phyloP scores from a whole-genome alignment of 1,140 invertebrate species.

The Pollicipes pollicipes region DNA sequence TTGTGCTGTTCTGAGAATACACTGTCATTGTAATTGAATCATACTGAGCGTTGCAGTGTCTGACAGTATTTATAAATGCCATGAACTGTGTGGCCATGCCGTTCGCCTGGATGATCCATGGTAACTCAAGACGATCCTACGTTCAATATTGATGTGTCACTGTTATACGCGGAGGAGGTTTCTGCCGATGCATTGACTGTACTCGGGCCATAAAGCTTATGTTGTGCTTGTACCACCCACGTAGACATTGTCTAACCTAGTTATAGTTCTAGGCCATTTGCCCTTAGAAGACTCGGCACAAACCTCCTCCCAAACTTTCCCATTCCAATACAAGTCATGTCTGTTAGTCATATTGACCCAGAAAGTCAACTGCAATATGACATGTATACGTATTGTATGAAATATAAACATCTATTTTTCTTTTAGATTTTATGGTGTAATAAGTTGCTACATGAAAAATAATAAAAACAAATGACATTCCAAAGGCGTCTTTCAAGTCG shows the following conservation, averaged over 20 bases:
- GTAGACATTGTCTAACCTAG: not conserved
- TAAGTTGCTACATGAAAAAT: slow-evolving; percentile 3
- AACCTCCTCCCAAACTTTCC: not conserved
- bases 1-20: too few species aligned
- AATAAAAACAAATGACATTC: not conserved
- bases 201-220: too few species aligned
- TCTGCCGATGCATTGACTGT: not conserved
- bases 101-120: too few species aligned
- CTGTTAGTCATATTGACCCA: not conserved
- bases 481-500: not conserved
- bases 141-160: too few species aligned
- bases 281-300: not conserved
- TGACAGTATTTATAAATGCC: too few species aligned
- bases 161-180: not conserved
- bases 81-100: too few species aligned
- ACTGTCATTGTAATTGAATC: too few species aligned
- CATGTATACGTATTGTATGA: not conserved
- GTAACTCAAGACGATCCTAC: too few species aligned
- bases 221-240: not conserved
- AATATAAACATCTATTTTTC: slow-evolving; percentile 4
- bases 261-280: not conserved
- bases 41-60: too few species aligned
- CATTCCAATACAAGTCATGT: not conserved
- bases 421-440: slow-evolving; percentile 1
- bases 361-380: not conserved